Percentiles rank a stretch among this genome's conserved stretches.
phyloP scores from a whole-genome alignment of 64 coral and sea anemone genomes.

The Pocillopora verrucosa region DNA sequence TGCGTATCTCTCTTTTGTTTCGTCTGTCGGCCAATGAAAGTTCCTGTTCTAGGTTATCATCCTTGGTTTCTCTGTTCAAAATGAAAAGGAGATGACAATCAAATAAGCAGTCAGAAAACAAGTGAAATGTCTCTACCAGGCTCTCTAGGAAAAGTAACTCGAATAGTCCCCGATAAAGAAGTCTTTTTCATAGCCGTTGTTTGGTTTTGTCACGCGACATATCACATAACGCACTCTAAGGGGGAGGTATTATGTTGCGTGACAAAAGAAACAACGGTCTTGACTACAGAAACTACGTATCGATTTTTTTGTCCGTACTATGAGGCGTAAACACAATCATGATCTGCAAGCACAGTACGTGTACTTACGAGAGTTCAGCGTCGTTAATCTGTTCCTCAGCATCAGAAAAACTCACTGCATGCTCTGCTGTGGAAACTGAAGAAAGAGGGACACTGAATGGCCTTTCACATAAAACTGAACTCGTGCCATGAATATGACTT shows the following conservation, averaged over 20 bases:
- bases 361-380: slow-evolving; percentile 88
- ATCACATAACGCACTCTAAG: no score
- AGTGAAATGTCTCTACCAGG: no score
- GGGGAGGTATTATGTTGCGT: no score
- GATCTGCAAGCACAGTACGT: not conserved
- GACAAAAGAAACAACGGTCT: not conserved
- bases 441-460: not conserved
- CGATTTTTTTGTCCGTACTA: no score
- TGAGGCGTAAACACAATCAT: no score
- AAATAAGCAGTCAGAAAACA: not conserved
- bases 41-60: slow-evolving; percentile 91
- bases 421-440: slow-evolving; percentile 88
- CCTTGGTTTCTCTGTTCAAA: slow-evolving; percentile 62
- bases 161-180: no score
- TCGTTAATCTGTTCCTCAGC: slow-evolving; percentile 95
- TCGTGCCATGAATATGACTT: no score
- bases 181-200: no score
- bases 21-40: slow-evolving; percentile 86
- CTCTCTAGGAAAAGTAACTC: no score
- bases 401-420: slow-evolving; percentile 87
- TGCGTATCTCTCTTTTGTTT: slow-evolving; percentile 92
- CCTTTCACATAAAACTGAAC: no score
- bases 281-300: no score
- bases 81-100: not conserved
- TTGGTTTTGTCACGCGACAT: no score